Conservation (phyloP, 2,888 invertebrate species). For the Zeuzera pyrina region DNA sequence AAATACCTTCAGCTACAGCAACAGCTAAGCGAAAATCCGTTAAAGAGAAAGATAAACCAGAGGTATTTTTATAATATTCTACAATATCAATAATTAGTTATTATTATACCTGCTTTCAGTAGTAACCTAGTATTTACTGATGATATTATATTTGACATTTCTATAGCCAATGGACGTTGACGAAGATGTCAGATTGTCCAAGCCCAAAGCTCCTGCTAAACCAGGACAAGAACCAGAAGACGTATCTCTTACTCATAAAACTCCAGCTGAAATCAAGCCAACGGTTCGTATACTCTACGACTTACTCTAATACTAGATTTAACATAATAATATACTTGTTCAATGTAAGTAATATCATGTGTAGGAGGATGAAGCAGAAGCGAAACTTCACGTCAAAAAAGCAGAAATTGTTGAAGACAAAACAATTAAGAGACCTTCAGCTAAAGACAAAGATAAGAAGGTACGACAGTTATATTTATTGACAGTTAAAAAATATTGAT, state of each 20-base stretch:
- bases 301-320: background rate
- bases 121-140: too few species aligned
- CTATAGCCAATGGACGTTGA: conserved; percentile 62
- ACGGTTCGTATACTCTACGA: conserved; percentile 60
- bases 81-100: too few species aligned
- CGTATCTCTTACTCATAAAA: conserved; percentile 63
- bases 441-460: conserved; percentile 45
- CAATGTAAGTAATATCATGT: conserved; percentile 4
- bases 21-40: conserved; percentile 54
- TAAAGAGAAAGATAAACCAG: conserved; percentile 59
- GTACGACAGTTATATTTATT: conserved; percentile 29
- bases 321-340: background rate
- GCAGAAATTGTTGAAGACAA: conserved; percentile 61
- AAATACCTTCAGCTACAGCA: conserved; percentile 46
- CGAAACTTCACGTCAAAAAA: conserved; percentile 62
- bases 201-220: conserved; percentile 50
- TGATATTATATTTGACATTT: conserved; percentile 15
- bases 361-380: conserved; percentile 62
- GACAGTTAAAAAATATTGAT: too few species aligned
- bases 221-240: conserved; percentile 59
- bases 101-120: too few species aligned
- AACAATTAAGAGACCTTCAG: conserved; percentile 54
- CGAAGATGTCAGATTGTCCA: conserved; percentile 55
- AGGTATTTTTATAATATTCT: conserved; percentile 43
- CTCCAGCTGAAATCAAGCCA: conserved; percentile 56